These are phyloP conservation scores for Petrocephalus sullivani DNA, from an alignment of 2,797 vertebrate species.

Conservation along the genomic window DNA sequence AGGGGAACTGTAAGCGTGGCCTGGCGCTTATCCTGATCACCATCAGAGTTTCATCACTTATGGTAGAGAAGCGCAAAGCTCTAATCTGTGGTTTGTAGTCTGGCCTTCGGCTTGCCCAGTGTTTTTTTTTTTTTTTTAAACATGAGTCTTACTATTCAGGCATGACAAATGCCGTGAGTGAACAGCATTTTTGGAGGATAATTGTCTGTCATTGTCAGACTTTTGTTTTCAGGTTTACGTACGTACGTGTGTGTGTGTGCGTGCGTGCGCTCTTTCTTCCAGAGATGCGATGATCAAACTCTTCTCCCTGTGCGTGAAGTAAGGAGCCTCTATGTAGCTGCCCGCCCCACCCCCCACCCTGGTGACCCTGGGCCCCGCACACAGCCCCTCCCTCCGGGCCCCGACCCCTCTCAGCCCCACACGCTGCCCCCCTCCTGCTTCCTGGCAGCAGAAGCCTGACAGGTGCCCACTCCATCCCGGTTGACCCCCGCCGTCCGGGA, in stretches of 20 bases:
- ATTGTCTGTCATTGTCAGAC: conserved; percentile 19
- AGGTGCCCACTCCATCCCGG: background rate
- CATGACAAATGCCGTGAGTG: background rate
- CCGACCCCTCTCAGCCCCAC: background rate
- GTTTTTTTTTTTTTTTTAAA: conserved; percentile 15
- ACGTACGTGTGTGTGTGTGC: conserved; percentile 14
- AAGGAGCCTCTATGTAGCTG: conserved; percentile 24
- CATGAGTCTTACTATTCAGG: conserved; percentile 13
- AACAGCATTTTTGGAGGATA: background rate
- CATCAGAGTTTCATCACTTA: background rate
- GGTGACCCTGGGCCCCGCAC: background rate
- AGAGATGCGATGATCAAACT: conserved; percentile 62
- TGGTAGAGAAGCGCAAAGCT: background rate
- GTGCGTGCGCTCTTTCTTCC: conserved; percentile 33
- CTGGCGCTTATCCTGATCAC: background rate
- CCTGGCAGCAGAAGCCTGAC: background rate
- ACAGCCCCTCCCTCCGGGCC: background rate
- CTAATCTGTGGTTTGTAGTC: background rate
- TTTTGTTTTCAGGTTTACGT: background rate
- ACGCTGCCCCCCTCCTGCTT: background rate
- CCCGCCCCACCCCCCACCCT: too few species aligned
- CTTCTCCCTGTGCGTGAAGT: conserved; percentile 49
- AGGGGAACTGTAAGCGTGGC: background rate
- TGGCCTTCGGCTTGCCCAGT: background rate
- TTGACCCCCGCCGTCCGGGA: background rate